Conservation (phyloP, 1,140 invertebrate species). For the Platorchestia sp. region DNA sequence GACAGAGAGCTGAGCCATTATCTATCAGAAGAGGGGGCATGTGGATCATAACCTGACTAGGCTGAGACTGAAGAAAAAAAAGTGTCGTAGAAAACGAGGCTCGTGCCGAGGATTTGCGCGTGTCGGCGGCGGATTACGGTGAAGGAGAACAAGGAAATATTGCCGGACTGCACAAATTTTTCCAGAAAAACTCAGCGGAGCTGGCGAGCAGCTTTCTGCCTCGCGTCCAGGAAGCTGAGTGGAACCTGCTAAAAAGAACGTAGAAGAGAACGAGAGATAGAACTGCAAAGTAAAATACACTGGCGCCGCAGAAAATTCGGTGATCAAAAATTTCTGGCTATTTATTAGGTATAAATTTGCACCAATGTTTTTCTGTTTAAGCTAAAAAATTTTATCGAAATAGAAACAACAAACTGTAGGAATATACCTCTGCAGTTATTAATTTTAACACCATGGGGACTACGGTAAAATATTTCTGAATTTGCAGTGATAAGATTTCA, state of each 20-base stretch:
- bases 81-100: not conserved
- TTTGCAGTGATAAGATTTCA: too few species aligned
- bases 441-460: too few species aligned
- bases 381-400: too few species aligned
- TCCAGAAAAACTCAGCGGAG: not conserved
- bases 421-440: too few species aligned
- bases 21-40: not conserved
- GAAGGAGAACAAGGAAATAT: constrained; percentile 14
- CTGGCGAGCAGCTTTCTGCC: not conserved
- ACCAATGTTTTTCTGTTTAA: not conserved
- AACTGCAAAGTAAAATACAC: not conserved
- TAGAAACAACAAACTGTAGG: too few species aligned
- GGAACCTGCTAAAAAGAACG: not conserved
- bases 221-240: not conserved
- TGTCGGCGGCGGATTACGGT: constrained; percentile 30
- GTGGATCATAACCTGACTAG: not conserved
- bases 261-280: not conserved
- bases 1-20: not conserved
- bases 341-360: not conserved
- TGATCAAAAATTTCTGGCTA: not conserved
- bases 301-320: not conserved
- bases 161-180: not conserved
- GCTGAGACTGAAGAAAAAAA: not conserved
- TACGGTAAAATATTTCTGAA: too few species aligned
- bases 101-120: constrained; percentile 1